Conservation (phyloP, 2,797 vertebrate species). For the Sternotherus odoratus region DNA sequence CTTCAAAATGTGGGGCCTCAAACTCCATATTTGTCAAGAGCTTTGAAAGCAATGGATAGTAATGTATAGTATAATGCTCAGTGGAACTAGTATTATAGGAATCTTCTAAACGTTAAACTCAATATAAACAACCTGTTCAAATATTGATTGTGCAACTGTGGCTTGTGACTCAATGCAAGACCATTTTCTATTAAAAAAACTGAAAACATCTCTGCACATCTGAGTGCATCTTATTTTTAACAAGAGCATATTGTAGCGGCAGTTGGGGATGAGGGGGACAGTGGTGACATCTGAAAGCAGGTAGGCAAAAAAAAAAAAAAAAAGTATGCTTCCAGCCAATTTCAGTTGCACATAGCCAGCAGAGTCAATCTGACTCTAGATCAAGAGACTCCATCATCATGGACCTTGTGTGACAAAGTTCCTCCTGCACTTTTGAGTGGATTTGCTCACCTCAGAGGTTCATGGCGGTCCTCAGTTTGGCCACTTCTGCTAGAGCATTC, state of each 20-base stretch:
- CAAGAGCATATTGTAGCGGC: neutral
- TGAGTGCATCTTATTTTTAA: neutral
- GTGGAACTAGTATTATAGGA: neutral
- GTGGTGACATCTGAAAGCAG: neutral
- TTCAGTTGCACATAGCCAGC: neutral
- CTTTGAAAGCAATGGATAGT: neutral
- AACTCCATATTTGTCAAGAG: neutral
- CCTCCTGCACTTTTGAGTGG: too few species aligned
- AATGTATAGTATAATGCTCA: neutral
- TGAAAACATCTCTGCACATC: neutral
- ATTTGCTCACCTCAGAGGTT: too few species aligned
- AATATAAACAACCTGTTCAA: neutral
- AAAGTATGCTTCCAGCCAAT: neutral
- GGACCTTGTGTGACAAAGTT: neutral
- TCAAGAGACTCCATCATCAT: neutral
- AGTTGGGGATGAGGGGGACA: neutral
- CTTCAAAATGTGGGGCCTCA: neutral
- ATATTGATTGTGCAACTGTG: neutral
- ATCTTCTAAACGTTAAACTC: neutral
- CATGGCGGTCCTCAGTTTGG: too few species aligned
- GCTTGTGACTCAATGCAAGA: neutral
- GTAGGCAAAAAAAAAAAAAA: constrained; percentile 32
- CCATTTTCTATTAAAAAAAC: neutral
- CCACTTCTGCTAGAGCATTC: too few species aligned
- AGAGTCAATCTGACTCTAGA: neutral